Base-by-base conservation (phyloP, 2,113 vertebrate genomes). In the Vulpes lagopus region DNA sequence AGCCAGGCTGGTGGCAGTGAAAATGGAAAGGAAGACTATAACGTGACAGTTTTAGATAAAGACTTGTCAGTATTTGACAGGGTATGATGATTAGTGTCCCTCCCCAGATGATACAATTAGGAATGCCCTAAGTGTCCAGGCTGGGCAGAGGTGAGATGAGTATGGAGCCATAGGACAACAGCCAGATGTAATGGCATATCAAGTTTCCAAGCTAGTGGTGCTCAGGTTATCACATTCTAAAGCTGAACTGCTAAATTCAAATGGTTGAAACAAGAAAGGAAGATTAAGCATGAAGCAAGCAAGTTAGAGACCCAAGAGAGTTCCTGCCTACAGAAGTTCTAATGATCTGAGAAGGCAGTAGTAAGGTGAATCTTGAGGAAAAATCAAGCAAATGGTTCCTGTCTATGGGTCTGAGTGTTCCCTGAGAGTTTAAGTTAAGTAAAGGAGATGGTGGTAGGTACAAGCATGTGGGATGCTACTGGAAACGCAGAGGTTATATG, bases 171-270 rank as follows among this genome's bases (percentile, higher is more conserved):
- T 53, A 69, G 38, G 69, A 17, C 55, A 51, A 62, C 35, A 92
- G 83, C 27, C 74, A 79, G 73, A 69, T 23, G 16, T 73, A 87
- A 38, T 35, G 51, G 27, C 30, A 15, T 64, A 51, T 80, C 84
- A 49, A 15, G 83, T 49, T 67, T 87, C 30, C 35, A 35, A 35
- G 74, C 84, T 69, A 71, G 51, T 60, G 22, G 73, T 79, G 51
- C 20, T 87, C 19, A 59, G 62, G 73, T 67, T 67, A 55, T 35
- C 23, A 55, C n/a, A 57, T 86, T 86, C 60, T 79, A 49, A 79
- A 87, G 53, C 73, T 94, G 84, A 80, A 79, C 27, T 79, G 27
- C 83, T 79, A 57, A 87, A 59, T 87, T 35, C n/a, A 86, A 60
- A 88, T 94, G 35, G 30, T 11, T n/a, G 30, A 80, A 88, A 69